Evolutionary conservation across 2,113 vertebrate species (phyloP).

Genomic region (Mustela nigripes): DNA sequence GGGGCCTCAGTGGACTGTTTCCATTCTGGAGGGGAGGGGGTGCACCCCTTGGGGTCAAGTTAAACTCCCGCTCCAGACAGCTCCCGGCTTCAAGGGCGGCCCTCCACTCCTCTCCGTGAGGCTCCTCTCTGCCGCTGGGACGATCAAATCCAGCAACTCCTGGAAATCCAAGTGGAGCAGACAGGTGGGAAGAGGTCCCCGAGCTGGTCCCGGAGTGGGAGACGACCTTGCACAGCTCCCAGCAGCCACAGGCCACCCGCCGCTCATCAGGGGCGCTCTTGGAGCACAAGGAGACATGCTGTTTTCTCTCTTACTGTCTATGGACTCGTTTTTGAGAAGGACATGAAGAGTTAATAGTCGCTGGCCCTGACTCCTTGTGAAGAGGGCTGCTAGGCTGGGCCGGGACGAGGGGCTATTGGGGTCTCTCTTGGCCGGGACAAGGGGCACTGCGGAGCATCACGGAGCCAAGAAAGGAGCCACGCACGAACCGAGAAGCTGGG

Average conservation of each 20-base stretch:
- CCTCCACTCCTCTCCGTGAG: neutral
- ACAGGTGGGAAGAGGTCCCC: fast-evolving
- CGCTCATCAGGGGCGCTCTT: fast-evolving
- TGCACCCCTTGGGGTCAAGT: fast-evolving
- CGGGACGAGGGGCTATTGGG: too few relatives aligned
- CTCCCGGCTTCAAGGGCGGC: fast-evolving
- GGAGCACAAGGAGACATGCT: neutral
- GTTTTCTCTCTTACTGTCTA: neutral
- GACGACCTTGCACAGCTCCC: neutral
- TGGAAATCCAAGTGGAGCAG: neutral
- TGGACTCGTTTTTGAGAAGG: neutral
- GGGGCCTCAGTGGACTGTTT: neutral
- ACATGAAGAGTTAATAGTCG: too few relatives aligned
- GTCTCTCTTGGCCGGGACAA: neutral
- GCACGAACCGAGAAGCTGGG: neutral
- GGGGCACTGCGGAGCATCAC: neutral
- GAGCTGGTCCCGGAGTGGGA: neutral
- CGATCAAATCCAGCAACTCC: neutral
- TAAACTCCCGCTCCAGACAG: neutral
- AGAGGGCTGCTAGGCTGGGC: neutral
- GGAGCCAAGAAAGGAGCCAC: neutral
- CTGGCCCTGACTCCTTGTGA: neutral
- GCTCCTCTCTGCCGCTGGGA: neutral
- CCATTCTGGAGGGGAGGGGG: neutral
- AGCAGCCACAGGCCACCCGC: neutral